Evolutionary conservation across 2,888 invertebrate species (phyloP).

Genomic region (Venusia cambrica): DNA sequence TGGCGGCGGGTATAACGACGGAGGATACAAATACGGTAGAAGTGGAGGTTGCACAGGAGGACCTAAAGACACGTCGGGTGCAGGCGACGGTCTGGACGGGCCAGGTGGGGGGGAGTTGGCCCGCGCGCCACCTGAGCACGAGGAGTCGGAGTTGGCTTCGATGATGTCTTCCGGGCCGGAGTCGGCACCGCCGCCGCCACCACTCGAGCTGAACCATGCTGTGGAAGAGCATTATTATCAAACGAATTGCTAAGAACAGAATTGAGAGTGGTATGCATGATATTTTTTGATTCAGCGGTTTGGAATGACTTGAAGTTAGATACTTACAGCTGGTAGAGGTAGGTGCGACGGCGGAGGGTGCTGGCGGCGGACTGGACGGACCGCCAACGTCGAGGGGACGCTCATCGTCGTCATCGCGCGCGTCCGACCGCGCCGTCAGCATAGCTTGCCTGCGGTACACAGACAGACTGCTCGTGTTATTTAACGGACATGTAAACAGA

Average conservation of each 20-base stretch:
- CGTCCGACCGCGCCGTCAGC: constrained; percentile 86
- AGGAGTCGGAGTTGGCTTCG: constrained; percentile 86
- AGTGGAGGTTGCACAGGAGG: constrained; percentile 96
- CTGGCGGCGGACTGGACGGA: constrained; percentile 90
- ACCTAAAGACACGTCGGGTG: constrained; percentile 96
- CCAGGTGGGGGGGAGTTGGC: constrained; percentile 79
- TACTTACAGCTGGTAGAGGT: constrained; percentile 59
- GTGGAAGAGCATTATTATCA: no score
- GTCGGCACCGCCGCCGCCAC: constrained; percentile 78
- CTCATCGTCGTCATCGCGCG: constrained; percentile 90
- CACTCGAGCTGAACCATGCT: constrained; percentile 85
- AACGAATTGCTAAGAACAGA: no score
- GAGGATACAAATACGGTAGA: constrained; percentile 96
- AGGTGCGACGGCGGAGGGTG: constrained; percentile 66
- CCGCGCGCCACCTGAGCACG: constrained; percentile 84
- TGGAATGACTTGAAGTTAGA: no score
- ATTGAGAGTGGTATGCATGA: constrained; percentile 21
- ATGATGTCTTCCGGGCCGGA: constrained; percentile 84
- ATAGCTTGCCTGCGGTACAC: constrained; percentile 88
- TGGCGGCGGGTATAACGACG: constrained; percentile 90
- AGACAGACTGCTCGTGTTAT: constrained; percentile 78
- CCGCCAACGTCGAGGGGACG: constrained; percentile 93
- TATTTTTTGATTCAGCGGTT: no score
- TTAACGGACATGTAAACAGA: no score
- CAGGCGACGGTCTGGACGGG: constrained; percentile 86